A percentile compares a stretch with the other conserved stretches of the same genome.
phyloP scores from a whole-genome alignment of 30 jellyfish, hydroid and myxozoan species.

The Rhopilema esculentum region DNA sequence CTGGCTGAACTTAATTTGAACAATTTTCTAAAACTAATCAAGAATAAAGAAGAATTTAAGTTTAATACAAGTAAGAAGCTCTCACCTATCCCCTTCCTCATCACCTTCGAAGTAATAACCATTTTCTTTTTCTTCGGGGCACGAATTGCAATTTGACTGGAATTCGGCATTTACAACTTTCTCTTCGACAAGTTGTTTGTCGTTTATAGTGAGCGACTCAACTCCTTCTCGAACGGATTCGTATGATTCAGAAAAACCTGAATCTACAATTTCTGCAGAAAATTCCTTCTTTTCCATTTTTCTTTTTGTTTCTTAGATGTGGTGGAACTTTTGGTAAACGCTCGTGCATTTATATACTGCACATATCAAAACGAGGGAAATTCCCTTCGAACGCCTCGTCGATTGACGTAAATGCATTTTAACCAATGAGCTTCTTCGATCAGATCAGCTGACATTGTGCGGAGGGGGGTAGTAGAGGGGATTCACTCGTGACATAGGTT shows the following conservation, averaged over 20 bases:
- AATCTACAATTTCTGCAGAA: constrained; percentile 8
- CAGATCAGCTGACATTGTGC: too few species aligned
- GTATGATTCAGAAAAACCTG: constrained; percentile 1
- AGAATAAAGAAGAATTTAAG: neutral
- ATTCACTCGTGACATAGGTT: too few species aligned
- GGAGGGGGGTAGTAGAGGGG: too few species aligned
- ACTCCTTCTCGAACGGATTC: neutral
- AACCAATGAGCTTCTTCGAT: too few species aligned
- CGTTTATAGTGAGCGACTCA: neutral
- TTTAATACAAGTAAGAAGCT: neutral
- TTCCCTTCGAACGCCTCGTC: too few species aligned
- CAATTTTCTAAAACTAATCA: neutral
- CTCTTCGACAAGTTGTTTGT: neutral
- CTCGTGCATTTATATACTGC: too few species aligned
- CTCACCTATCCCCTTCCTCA: constrained; percentile 57
- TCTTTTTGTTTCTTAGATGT: neutral
- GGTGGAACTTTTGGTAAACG: neutral
- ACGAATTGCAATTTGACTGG: neutral
- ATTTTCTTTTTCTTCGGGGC: neutral
- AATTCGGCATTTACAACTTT: neutral
- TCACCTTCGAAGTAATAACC: constrained; percentile 13
- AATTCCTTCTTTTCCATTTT: neutral
- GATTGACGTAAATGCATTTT: too few species aligned
- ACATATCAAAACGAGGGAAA: too few species aligned
- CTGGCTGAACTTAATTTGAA: neutral